A percentile compares a stretch with the other conserved stretches of the same genome.
Conservation (phyloP, 2,888 invertebrate species). For the Eilema caniola region DNA sequence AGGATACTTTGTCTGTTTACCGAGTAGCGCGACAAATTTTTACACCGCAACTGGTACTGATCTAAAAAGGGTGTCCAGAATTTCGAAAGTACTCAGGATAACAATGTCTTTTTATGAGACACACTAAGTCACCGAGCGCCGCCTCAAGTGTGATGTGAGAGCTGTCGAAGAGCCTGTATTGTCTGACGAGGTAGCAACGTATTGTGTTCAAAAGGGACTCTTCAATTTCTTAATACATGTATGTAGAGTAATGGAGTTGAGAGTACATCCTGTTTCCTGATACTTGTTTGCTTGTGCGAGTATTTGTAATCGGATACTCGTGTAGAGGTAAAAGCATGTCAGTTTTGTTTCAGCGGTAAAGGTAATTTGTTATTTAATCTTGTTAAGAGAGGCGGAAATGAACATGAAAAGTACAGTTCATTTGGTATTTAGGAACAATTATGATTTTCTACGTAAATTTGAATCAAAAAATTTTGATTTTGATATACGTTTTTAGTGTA, state of each 20-base stretch:
- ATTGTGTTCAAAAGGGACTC: conserved; percentile 64
- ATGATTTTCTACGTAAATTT: not conserved
- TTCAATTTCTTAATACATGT: conserved; percentile 42
- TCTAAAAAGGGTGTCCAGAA: conserved; percentile 30
- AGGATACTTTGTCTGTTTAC: not conserved
- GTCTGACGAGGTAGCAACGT: conserved; percentile 62
- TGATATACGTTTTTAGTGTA: conserved; percentile 1
- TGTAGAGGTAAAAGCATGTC: conserved; percentile 24
- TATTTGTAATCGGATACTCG: conserved; percentile 40
- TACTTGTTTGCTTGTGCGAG: conserved; percentile 25
- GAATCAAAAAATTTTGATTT: not conserved
- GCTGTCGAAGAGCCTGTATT: conserved; percentile 57
- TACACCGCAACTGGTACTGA: conserved; percentile 21
- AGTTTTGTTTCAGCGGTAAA: conserved; percentile 15
- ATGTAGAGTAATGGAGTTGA: conserved; percentile 29
- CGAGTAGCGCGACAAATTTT: conserved; percentile 14
- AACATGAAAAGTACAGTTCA: conserved; percentile 8
- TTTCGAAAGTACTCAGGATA: conserved; percentile 43
- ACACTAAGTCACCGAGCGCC: conserved; percentile 55
- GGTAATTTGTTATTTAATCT: not conserved
- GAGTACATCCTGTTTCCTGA: not conserved
- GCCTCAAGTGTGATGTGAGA: conserved; percentile 54
- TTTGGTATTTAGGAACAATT: not conserved
- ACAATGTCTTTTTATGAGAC: conserved; percentile 68
- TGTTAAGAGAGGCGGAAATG: conserved; percentile 16